Evolutionary conservation across 2,888 invertebrate genomes (phyloP).

Genomic region (Empis livida): DNA sequence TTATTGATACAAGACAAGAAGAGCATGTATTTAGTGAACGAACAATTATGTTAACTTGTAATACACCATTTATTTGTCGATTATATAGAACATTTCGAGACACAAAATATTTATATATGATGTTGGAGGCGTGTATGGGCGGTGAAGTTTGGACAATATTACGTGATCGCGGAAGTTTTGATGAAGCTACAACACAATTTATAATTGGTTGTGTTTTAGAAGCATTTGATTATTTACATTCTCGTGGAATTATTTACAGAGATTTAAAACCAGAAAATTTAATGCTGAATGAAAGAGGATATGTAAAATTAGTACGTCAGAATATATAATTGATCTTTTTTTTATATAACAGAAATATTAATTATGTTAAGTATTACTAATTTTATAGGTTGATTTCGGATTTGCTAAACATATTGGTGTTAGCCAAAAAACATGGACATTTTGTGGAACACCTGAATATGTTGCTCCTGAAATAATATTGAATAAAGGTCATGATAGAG

Average conservation of each 20-base stretch:
- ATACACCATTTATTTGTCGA: slow-evolving; percentile 42
- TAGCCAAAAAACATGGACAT: slow-evolving; percentile 84
- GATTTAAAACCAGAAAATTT: slow-evolving; percentile 94
- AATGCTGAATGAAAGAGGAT: slow-evolving; percentile 70
- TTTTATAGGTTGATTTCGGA: slow-evolving; percentile 70
- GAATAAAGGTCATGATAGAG: slow-evolving; percentile 60
- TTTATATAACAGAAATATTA: too few relatives aligned
- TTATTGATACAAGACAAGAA: slow-evolving; percentile 79
- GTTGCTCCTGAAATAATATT: slow-evolving; percentile 84
- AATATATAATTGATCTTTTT: too few relatives aligned
- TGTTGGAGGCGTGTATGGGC: slow-evolving; percentile 88
- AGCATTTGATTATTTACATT: slow-evolving; percentile 83
- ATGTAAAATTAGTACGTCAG: slow-evolving; percentile 82
- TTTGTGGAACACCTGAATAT: slow-evolving; percentile 92
- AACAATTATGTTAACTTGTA: slow-evolving; percentile 63
- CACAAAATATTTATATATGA: slow-evolving; percentile 81
- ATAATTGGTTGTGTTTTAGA: slow-evolving; percentile 87
- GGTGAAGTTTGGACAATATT: slow-evolving; percentile 91
- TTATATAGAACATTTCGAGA: slow-evolving; percentile 84
- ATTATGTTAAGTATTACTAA: slow-evolving; percentile 7
- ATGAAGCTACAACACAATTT: slow-evolving; percentile 71
- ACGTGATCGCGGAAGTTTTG: slow-evolving; percentile 71
- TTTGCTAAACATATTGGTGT: slow-evolving; percentile 77
- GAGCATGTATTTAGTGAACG: slow-evolving; percentile 83
- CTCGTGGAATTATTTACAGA: slow-evolving; percentile 68